Evolutionary conservation across 1,140 invertebrate genomes (phyloP), one percentile per base, ranked within the genome.

Genomic region (Leptinotarsa lineolata): DNA sequence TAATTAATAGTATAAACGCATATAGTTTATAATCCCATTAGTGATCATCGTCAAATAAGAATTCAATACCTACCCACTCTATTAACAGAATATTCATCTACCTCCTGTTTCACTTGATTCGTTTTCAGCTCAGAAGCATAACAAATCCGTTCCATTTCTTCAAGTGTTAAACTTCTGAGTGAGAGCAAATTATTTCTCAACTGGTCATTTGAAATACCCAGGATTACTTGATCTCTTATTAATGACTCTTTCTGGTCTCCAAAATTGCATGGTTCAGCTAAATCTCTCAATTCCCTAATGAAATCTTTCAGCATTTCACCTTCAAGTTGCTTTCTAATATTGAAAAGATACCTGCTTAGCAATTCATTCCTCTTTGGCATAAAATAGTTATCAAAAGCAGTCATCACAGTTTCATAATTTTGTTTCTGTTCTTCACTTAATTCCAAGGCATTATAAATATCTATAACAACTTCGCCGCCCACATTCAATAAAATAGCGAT

Each of bases 401-500:
- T 54, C n/a, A 54, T 54, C 48, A 54, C 48, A 54, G 13, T 54
- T 18, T 54, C 15, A 8, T 54, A 54, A 16, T 15, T 54, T 54
- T 16, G 13, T 54, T 54, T 18, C 6, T 54, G 48, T 54, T 54
- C 15, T 54, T 54, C 48, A 54, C n/a, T 54, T 12, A 54, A 18
- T 54, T 54, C n/a, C 48, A 54, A 54, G 16, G 48, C 13, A 54
- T 16, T 16, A 54, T n/a, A 54, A 54, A 54, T 54, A 54, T 54
- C 48, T 54, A 18, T 54, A 54, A 18, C 48, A 54, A 54, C 48
- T 16, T 54, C 48, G n/a, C 48, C 48, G n/a, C 48, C 48, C 15
- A 54, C 48, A 54, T 54, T 54, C 48, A 54, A 54, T 15, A 54
- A 54, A 54, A 54, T 54, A 16, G 48, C 48, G 48, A 54, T 54